Evolutionary conservation across 2,797 vertebrate genomes (phyloP).

Genomic region (Chelidonichthys spinosus): DNA sequence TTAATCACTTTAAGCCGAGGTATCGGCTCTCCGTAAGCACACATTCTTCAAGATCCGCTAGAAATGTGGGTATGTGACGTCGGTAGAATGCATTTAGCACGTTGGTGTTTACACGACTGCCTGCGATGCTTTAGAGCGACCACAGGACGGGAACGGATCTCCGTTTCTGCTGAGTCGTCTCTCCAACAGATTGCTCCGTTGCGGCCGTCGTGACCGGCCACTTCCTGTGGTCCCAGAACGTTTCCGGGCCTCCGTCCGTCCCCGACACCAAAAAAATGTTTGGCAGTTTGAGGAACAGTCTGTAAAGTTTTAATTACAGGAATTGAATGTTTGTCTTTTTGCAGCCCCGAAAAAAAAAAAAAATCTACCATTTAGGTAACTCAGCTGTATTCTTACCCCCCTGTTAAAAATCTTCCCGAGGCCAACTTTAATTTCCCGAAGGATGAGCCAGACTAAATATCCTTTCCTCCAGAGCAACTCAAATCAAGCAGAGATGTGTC

Average conservation of each 20-base stretch:
- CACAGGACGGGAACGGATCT: constrained; percentile 13
- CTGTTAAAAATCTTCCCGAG: neutral
- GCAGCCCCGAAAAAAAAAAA: constrained; percentile 10
- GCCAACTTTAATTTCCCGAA: constrained; percentile 53
- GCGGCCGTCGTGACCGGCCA: constrained; percentile 36
- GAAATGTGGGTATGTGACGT: neutral
- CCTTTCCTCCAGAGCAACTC: constrained; percentile 38
- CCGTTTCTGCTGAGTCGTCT: constrained; percentile 8
- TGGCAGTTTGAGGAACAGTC: constrained; percentile 17
- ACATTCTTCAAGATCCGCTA: neutral
- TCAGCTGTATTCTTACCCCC: constrained; percentile 36
- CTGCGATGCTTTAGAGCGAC: constrained; percentile 9
- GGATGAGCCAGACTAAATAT: constrained; percentile 46
- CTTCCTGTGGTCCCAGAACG: constrained; percentile 65
- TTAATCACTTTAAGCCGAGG: neutral
- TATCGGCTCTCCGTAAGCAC: neutral
- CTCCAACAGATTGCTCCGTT: constrained; percentile 25
- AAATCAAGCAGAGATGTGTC: constrained; percentile 64
- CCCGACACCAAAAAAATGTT: constrained; percentile 24
- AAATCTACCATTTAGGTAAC: constrained; percentile 36
- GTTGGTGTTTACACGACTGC: constrained; percentile 1
- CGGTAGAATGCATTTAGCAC: constrained; percentile 6
- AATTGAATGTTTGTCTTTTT: constrained; percentile 8
- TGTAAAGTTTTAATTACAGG: constrained; percentile 14
- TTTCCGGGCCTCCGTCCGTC: constrained; percentile 35